Evolutionary conservation across 2,113 vertebrate species (phyloP), one percentile per base, ranked within the genome.

Genomic region (Carassius carassius): DNA sequence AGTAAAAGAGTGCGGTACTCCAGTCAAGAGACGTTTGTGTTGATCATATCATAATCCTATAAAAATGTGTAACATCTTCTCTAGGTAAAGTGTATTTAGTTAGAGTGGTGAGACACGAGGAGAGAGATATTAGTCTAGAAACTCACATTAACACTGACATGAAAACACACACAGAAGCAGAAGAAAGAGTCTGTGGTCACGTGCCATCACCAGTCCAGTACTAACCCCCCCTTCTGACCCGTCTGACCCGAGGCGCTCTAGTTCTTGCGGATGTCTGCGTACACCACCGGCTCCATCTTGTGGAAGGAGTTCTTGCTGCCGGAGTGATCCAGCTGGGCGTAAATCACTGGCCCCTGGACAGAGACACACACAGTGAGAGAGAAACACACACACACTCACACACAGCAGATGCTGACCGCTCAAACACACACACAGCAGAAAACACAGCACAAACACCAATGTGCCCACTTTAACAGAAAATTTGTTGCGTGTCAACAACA

Each of bases 261-360:
- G 90, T 97, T 97, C 93, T 97, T 98, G 85, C 95, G 96, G 79
- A 98, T 99, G 91, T 99, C 97, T 41, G 97, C 97, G 54, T 98
- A 99, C 79, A 99, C 97, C 93, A 99, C 97, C 5, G 96, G 97
- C 91, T 99, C 97, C 62, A 96, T 96, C 93, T 98, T 99, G 94
- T 97, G 98, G 90, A 99, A 96, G 65, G 95, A 96, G 95, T 93
- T 95, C 87, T 94, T 96, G 88, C 94, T 96, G 67, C 97, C 97
- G 0, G 97, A 98, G 91, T 99, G 97, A 94, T 99, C 97, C 91
- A 99, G 89, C 93, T 98, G 97, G 79, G 96, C 97, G 35, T 98
- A 99, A 93, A 98, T 98, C 95, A 99, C 96, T 92, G 97, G 98
- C 91, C 98, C 97, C 97, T 98, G 92, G 54, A 35, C 60, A 73